Percentiles rank a stretch among this genome's conserved stretches.
phyloP scores from a whole-genome alignment of 1,140 invertebrate genomes.

The Drosophila setifemur region DNA sequence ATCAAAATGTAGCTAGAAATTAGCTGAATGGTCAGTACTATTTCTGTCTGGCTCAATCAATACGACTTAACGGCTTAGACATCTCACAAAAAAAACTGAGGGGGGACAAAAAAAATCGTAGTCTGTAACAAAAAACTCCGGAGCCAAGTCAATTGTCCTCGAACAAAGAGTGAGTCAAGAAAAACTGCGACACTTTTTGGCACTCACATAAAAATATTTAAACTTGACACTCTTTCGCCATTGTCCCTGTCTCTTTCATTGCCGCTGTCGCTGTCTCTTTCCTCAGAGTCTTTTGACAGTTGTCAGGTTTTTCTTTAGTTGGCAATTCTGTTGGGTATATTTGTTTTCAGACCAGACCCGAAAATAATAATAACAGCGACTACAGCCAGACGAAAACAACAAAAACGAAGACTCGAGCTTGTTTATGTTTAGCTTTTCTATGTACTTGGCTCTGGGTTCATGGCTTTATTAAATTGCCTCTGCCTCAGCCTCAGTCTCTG shows the following conservation, averaged over 20 bases:
- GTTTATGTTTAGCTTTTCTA: constrained; percentile 54
- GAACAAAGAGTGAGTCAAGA: constrained; percentile 24
- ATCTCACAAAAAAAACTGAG: constrained; percentile 1
- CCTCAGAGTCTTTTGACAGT: constrained; percentile 34
- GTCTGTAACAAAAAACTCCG: constrained; percentile 53
- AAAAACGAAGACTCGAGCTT: constrained; percentile 5
- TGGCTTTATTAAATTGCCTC: constrained; percentile 76
- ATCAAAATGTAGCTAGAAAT: neutral
- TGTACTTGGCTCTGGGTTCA: constrained; percentile 75
- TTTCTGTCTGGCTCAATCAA: constrained; percentile 37
- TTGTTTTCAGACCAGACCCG: constrained; percentile 42
- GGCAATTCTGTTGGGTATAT: constrained; percentile 33
- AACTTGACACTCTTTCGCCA: constrained; percentile 69
- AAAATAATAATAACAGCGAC: constrained; percentile 53
- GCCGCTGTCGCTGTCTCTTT: neutral
- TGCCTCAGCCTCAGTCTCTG: too few species aligned
- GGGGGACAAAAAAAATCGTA: constrained; percentile 3
- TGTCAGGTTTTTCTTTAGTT: constrained; percentile 41
- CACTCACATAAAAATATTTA: constrained; percentile 59
- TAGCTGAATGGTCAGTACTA: neutral
- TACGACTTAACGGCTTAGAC: constrained; percentile 58
- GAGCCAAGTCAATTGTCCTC: constrained; percentile 20
- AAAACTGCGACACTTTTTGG: constrained; percentile 52
- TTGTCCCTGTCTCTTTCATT: constrained; percentile 1
- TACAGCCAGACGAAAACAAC: constrained; percentile 10